phyloP scores from a whole-genome alignment of 2,888 invertebrate species.

The Cataglyphis cursor region DNA sequence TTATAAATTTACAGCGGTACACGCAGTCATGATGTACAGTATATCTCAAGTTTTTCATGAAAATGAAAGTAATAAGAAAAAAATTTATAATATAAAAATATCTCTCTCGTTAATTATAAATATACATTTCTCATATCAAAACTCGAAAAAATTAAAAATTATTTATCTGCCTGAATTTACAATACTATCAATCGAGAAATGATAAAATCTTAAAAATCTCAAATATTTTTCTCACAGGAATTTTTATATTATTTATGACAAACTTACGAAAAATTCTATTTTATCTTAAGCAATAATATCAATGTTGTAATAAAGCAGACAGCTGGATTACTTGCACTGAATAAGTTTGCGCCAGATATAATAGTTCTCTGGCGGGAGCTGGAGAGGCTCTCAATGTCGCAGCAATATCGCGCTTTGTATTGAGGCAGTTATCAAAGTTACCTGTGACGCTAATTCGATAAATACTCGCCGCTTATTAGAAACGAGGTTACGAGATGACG shows the following conservation, averaged over 20 bases:
- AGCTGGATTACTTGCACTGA: background rate
- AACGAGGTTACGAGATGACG: slow-evolving; percentile 59
- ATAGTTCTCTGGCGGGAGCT: slow-evolving; percentile 33
- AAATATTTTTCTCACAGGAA: background rate
- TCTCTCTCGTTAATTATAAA: background rate
- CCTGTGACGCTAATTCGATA: slow-evolving; percentile 61
- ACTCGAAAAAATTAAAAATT: background rate
- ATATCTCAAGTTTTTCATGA: background rate
- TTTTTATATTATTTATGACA: background rate
- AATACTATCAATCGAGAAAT: background rate
- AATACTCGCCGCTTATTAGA: slow-evolving; percentile 65
- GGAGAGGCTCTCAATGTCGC: slow-evolving; percentile 42
- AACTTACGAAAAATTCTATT: background rate
- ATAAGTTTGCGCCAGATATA: slow-evolving; percentile 24
- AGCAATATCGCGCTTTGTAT: slow-evolving; percentile 43
- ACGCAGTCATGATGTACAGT: background rate
- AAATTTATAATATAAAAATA: background rate
- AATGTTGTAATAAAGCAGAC: slow-evolving; percentile 9
- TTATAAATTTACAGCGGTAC: slow-evolving; percentile 1
- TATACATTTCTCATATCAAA: background rate
- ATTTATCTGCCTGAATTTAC: background rate
- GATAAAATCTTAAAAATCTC: background rate
- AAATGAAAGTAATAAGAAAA: background rate
- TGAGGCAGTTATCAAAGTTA: slow-evolving; percentile 56
- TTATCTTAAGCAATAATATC: slow-evolving; percentile 7